Evolutionary conservation across 2,888 invertebrate genomes (phyloP).

Genomic region (Leptarthrus brevirostris): DNA sequence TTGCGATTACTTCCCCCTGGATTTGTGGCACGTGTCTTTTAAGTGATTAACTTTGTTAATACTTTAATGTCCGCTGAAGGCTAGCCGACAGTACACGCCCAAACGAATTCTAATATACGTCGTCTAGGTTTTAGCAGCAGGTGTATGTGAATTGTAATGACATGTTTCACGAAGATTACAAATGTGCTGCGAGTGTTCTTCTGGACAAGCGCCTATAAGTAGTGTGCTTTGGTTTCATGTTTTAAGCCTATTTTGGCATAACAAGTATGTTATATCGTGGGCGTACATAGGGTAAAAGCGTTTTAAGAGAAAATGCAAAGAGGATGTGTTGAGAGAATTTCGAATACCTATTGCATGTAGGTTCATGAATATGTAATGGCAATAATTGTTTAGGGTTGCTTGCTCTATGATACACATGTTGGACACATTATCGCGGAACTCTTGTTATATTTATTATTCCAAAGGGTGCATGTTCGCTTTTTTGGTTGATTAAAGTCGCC

Average conservation of each 20-base stretch:
- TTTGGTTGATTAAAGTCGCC: too few species aligned
- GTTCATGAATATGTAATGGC: slow-evolving; percentile 5
- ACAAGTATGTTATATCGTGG: too few species aligned
- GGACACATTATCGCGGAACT: not conserved
- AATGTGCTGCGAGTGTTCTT: not conserved
- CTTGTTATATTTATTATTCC: not conserved
- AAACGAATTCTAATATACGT: slow-evolving; percentile 1
- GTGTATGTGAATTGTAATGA: slow-evolving; percentile 24
- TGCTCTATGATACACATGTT: not conserved
- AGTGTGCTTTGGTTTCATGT: not conserved
- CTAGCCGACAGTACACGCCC: not conserved
- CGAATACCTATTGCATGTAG: not conserved
- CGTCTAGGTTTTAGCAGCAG: not conserved
- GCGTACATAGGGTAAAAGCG: too few species aligned
- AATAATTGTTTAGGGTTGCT: not conserved
- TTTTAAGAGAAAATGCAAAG: not conserved
- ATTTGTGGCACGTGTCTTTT: slow-evolving; percentile 49
- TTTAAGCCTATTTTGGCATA: not conserved
- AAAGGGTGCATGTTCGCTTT: too few species aligned
- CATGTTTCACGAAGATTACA: slow-evolving; percentile 43
- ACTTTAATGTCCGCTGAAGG: slow-evolving; percentile 28
- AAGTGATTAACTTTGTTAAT: slow-evolving; percentile 52
- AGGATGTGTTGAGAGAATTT: not conserved
- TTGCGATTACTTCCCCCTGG: slow-evolving; percentile 6
- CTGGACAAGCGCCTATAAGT: not conserved